A percentile compares a stretch with the other conserved stretches of the same genome.
phyloP scores from a whole-genome alignment of 2,888 invertebrate genomes.

The Hirtodrosophila duncani region DNA sequence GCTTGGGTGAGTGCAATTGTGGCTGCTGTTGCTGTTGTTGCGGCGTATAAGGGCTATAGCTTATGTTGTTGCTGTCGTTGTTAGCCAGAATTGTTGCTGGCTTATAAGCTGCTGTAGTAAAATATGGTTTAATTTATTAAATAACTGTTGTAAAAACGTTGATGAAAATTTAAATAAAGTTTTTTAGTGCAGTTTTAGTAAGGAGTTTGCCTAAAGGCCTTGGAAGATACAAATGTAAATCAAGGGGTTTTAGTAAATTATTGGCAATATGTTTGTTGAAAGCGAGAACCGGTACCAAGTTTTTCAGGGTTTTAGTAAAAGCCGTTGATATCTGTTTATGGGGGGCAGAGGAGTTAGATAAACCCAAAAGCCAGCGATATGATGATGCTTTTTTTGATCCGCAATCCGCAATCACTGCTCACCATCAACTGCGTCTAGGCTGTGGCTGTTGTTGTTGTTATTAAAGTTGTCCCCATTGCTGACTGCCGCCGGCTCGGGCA shows the following conservation, averaged over 20 bases:
- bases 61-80: constrained; percentile 28
- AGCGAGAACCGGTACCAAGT: too few relatives aligned
- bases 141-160: constrained; percentile 12
- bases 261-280: too few relatives aligned
- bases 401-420: constrained; percentile 43
- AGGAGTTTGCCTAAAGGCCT: constrained; percentile 41
- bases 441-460: constrained; percentile 27
- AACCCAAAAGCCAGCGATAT: constrained; percentile 54
- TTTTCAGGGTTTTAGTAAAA: constrained; percentile 65
- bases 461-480: too few relatives aligned
- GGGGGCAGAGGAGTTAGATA: constrained; percentile 38
- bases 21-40: constrained; percentile 44
- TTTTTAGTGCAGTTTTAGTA: constrained; percentile 58
- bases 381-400: constrained; percentile 17
- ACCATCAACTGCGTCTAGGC: constrained; percentile 60
- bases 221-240: too few relatives aligned
- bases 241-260: too few relatives aligned
- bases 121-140: neutral
- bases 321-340: constrained; percentile 55
- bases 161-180: neutral
- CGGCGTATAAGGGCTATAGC: constrained; percentile 41
- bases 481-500: constrained; percentile 51
- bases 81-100: constrained; percentile 20
- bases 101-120: constrained; percentile 3
- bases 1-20: constrained; percentile 44